phyloP scores from a whole-genome alignment of 2,888 invertebrate species.

The Osmoderma eremita region DNA sequence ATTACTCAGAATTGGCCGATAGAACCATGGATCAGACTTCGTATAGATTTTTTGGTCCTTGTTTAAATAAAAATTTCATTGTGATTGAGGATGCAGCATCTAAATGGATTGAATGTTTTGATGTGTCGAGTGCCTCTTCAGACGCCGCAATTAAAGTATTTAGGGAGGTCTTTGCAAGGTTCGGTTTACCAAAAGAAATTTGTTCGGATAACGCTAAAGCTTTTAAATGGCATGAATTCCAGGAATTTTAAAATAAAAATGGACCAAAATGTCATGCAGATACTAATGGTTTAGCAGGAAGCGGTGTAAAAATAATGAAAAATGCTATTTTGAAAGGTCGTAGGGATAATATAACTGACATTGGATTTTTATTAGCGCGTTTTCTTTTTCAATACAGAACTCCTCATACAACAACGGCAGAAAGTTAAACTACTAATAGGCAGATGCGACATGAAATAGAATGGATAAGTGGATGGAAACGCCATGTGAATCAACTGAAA shows the following conservation, averaged over 20 bases:
- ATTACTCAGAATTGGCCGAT: conserved; percentile 20
- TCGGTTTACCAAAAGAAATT: conserved; percentile 12
- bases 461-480: too few species aligned
- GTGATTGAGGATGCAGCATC: conserved; percentile 22
- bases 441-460: too few species aligned
- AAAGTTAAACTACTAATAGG: conserved; percentile 33
- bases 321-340: conserved; percentile 15
- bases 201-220: conserved; percentile 13
- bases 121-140: conserved; percentile 3
- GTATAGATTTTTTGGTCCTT: conserved; percentile 14
- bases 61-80: conserved; percentile 10
- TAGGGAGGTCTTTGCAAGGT: conserved; percentile 19
- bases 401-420: conserved; percentile 36
- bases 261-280: conserved; percentile 10
- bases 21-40: conserved; percentile 14
- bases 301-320: conserved; percentile 18
- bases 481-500: too few species aligned
- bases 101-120: conserved; percentile 24
- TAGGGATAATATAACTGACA: conserved; percentile 5
- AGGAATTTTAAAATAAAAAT: conserved; percentile 20
- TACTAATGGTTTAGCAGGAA: conserved; percentile 18
- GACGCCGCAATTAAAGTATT: conserved; percentile 11
- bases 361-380: conserved; percentile 19
- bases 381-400: conserved; percentile 39
- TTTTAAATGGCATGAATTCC: background rate